phyloP scores from a whole-genome alignment of 2,888 invertebrate species.

The Tenthredo mesomela region DNA sequence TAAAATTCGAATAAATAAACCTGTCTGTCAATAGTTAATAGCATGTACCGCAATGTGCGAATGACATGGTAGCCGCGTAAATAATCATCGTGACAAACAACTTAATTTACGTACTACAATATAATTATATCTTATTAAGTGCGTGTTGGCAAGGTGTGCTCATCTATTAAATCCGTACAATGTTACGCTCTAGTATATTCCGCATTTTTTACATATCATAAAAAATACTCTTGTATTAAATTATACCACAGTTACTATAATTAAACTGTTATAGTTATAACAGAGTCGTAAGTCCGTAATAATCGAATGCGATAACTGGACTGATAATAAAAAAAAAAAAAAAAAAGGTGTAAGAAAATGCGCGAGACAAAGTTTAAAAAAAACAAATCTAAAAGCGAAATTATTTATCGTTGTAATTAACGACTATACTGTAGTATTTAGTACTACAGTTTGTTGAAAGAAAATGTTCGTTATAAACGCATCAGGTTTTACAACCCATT shows the following conservation, averaged over 20 bases:
- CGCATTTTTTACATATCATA: neutral
- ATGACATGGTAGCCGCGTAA: slow-evolving; percentile 18
- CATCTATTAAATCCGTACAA: neutral
- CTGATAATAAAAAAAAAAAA: neutral
- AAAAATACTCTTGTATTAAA: neutral
- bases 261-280: too few relatives aligned
- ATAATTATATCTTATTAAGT: neutral
- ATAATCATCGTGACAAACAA: neutral
- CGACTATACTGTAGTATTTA: neutral
- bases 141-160: neutral
- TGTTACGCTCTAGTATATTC: neutral
- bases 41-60: slow-evolving; percentile 43
- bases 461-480: neutral
- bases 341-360: too few relatives aligned
- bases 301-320: neutral
- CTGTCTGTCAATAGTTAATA: slow-evolving; percentile 18
- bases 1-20: slow-evolving; percentile 39
- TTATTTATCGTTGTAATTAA: neutral
- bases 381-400: neutral
- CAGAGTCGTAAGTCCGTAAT: neutral
- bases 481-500: neutral
- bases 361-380: slow-evolving; percentile 37
- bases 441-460: neutral
- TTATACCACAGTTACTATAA: too few relatives aligned
- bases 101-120: neutral